phyloP scores from a whole-genome alignment of 2,797 vertebrate genomes.

The Okamejei kenojei region DNA sequence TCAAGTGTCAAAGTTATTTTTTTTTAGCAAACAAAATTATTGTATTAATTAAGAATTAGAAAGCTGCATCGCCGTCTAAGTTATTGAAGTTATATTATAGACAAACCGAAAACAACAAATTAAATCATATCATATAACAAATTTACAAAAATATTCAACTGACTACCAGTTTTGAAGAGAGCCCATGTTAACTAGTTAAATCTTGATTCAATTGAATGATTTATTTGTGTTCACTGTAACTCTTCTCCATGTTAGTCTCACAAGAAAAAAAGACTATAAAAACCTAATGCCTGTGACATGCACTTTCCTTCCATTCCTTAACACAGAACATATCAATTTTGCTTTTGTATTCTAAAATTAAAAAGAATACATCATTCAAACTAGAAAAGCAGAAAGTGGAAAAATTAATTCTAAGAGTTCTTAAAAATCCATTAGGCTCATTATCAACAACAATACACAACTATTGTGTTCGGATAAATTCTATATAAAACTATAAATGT shows the following conservation, averaged over 20 bases:
- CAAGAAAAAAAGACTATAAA: constrained; percentile 60
- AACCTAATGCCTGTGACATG: constrained; percentile 64
- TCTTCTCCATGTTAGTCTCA: constrained; percentile 81
- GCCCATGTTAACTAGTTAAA: constrained; percentile 94
- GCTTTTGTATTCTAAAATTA: constrained; percentile 54
- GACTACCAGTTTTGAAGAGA: constrained; percentile 62
- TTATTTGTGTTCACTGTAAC: constrained; percentile 79
- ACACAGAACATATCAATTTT: constrained; percentile 56
- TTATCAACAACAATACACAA: constrained; percentile 10
- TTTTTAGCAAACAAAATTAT: constrained; percentile 96
- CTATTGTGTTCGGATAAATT: background rate
- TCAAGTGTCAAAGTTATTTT: constrained; percentile 92
- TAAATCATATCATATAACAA: constrained; percentile 79
- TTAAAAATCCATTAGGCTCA: constrained; percentile 17
- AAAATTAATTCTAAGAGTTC: constrained; percentile 37
- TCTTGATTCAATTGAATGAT: constrained; percentile 75
- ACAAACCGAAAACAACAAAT: constrained; percentile 83
- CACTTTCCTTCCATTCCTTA: constrained; percentile 64
- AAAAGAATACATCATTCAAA: constrained; percentile 45
- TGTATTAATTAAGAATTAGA: constrained; percentile 93
- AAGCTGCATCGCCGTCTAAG: constrained; percentile 82
- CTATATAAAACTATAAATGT: background rate
- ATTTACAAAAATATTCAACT: constrained; percentile 76
- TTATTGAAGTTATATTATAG: constrained; percentile 91
- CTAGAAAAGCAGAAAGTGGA: constrained; percentile 19